Conservation (phyloP, 1,140 invertebrate species). For the Procambarus clarkii region DNA sequence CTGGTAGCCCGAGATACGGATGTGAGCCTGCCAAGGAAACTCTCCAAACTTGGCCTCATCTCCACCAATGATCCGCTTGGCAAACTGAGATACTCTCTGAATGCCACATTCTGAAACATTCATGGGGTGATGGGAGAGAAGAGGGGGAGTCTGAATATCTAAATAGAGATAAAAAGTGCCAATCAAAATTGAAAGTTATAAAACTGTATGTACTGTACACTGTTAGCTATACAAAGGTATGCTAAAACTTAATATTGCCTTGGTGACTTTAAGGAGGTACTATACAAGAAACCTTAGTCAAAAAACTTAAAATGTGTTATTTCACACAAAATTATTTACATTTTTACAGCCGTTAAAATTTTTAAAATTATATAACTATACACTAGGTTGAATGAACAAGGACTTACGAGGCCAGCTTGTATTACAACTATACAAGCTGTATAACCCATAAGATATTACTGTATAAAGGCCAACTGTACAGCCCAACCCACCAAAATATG, state of each 20-base stretch:
- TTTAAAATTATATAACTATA: background rate
- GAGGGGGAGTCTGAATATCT: background rate
- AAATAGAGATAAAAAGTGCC: no score
- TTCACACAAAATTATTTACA: background rate
- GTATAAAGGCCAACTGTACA: background rate
- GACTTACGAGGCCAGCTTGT: no score
- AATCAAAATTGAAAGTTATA: no score
- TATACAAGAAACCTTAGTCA: no score
- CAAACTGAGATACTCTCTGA: conserved; percentile 78
- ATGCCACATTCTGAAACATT: conserved; percentile 80
- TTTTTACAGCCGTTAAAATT: background rate
- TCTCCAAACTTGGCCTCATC: conserved; percentile 80
- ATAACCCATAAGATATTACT: background rate
- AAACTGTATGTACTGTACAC: no score
- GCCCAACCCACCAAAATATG: background rate
- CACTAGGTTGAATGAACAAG: background rate
- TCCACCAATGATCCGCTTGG: conserved; percentile 85
- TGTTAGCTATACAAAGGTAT: no score
- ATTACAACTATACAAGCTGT: background rate
- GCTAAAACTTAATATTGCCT: no score
- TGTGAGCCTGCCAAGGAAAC: conserved; percentile 90
- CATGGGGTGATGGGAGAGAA: background rate
- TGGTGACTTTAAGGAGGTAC: no score
- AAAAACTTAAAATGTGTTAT: no score
- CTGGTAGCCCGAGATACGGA: conserved; percentile 87